Conservation (phyloP, 1,140 invertebrate species). For the Homalodisca vitripennis region DNA sequence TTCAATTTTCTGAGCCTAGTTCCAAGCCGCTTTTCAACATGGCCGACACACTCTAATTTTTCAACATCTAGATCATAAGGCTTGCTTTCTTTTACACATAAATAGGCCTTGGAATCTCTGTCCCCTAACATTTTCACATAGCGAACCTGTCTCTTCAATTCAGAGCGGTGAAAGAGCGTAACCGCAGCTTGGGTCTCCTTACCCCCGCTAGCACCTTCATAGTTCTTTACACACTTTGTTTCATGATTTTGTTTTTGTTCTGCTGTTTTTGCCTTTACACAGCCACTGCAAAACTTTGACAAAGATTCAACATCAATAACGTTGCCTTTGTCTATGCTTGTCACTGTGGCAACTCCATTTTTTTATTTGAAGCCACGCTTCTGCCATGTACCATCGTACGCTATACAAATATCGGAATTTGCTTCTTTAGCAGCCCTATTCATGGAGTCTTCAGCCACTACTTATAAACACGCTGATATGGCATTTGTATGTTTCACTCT, state of each 20-base stretch:
- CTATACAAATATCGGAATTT: conserved; percentile 10
- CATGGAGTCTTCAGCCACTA: conserved; percentile 18
- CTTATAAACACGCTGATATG: conserved; percentile 17
- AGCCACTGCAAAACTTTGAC: conserved; percentile 12
- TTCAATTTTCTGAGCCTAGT: no score
- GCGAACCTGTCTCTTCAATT: no score
- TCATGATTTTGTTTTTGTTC: conserved; percentile 27
- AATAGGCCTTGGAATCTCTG: no score
- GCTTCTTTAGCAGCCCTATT: conserved; percentile 21
- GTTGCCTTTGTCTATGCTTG: conserved; percentile 18
- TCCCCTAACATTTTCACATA: no score
- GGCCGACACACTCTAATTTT: conserved; percentile 35
- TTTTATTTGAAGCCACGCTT: conserved; percentile 23
- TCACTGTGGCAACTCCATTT: conserved; percentile 23
- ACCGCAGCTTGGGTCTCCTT: conserved; percentile 6
- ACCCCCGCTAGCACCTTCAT: no score
- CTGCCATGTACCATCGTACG: conserved; percentile 27
- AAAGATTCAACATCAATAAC: conserved; percentile 5
- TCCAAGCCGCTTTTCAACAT: no score
- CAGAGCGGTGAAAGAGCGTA: conserved; percentile 7
- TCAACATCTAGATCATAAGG: conserved; percentile 27
- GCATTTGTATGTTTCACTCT: conserved; percentile 4
- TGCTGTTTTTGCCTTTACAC: background rate
- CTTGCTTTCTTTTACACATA: no score
- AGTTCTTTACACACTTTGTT: conserved; percentile 18